Conservation (phyloP, 2,797 vertebrate genomes). For the Nothura maculosa region DNA sequence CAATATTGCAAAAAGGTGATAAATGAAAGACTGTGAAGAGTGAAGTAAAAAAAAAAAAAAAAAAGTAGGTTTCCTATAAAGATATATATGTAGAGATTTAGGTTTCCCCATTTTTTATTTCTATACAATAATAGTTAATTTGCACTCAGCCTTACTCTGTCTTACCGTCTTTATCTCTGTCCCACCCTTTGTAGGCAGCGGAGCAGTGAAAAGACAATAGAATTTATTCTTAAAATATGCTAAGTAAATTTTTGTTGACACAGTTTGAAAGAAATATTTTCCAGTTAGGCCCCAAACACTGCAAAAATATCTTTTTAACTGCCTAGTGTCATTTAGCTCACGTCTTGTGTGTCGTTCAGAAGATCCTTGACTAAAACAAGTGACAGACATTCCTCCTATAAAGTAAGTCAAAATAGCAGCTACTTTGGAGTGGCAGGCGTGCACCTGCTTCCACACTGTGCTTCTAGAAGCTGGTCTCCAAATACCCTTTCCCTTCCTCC, state of each 20-base stretch:
- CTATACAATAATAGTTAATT: not conserved
- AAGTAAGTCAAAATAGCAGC: not conserved
- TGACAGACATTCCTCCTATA: not conserved
- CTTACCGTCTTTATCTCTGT: too few relatives aligned
- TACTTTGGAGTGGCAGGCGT: not conserved
- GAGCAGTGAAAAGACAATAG: not conserved
- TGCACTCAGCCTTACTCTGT: not conserved
- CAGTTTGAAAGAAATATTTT: not conserved
- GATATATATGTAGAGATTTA: not conserved
- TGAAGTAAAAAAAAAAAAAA: not conserved
- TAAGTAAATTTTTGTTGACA: not conserved
- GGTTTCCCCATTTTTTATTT: not conserved
- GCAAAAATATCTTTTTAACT: not conserved
- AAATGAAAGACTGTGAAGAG: not conserved
- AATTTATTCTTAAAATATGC: not conserved
- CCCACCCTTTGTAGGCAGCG: not conserved
- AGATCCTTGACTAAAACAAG: not conserved
- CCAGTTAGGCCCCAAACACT: not conserved
- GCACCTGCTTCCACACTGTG: accelerated
- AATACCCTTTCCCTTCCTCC: not conserved
- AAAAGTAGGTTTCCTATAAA: not conserved
- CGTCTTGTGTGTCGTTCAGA: not conserved
- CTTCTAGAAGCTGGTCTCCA: not conserved
- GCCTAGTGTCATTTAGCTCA: not conserved
- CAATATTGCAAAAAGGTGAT: not conserved